These are phyloP conservation scores for Silurus lanzhouensis DNA, from an alignment of 2,797 vertebrate species.

Conservation along the genomic window DNA sequence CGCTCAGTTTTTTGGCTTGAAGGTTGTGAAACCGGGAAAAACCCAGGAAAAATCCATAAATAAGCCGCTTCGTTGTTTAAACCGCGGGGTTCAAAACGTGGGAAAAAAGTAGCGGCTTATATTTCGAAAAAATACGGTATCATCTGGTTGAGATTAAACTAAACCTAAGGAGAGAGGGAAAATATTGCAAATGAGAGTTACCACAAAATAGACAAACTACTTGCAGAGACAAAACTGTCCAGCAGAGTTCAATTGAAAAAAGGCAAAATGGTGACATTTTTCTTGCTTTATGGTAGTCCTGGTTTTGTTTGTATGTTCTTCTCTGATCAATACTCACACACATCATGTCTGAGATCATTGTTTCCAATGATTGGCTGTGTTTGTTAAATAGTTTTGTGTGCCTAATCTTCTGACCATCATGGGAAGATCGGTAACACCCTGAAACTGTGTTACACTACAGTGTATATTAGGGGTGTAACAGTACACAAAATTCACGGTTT, in stretches of 20 bases:
- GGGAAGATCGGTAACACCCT: too few relatives aligned
- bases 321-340: not conserved
- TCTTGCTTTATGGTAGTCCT: not conserved
- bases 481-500: too few relatives aligned
- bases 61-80: too few relatives aligned
- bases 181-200: not conserved
- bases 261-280: not conserved
- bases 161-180: not conserved
- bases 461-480: too few relatives aligned
- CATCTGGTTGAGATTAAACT: not conserved
- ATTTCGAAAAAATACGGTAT: too few relatives aligned
- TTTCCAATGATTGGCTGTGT: not conserved
- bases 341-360: not conserved
- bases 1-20: too few relatives aligned
- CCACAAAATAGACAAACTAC: not conserved
- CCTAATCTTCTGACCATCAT: not conserved
- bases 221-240: not conserved
- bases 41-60: too few relatives aligned
- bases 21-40: too few relatives aligned
- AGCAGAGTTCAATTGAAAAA: not conserved
- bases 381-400: not conserved
- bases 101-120: too few relatives aligned
- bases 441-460: too few relatives aligned
- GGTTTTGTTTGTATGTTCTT: not conserved
- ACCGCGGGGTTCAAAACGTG: too few relatives aligned